Base-by-base conservation (phyloP, 1,140 invertebrate species). In the Vollenhovia emeryi region DNA sequence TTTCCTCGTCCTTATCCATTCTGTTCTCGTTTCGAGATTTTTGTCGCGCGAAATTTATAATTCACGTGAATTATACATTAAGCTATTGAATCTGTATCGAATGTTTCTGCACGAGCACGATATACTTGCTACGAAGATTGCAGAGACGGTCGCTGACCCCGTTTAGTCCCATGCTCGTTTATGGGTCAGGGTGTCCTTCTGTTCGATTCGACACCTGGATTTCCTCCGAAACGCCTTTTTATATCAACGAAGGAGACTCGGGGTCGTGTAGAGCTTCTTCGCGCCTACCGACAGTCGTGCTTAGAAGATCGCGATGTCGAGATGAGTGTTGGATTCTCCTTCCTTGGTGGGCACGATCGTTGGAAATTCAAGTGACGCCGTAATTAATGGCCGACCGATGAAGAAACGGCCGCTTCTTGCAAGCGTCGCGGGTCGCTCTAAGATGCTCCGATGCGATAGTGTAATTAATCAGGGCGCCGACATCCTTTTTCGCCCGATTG, bases 31-130 rank as follows among this genome's bases (percentile, higher is more conserved):
- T 64, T 74, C 33, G 57, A 52, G 60, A n/a, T 50, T 71, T 55
- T 68, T 52, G n/a, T n/a, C n/a, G n/a, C 52, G 11, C 27, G 9
- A 36, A 24, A n/a, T 36, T 74, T 85, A 68, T 89, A n/a, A n/a
- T 69, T 85, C 86, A 83, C 84, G 89, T 88, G 92, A 94, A 93
- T 94, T 93, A 93, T 94, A 93, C 93, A 93, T 94, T 92, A 93
- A 93, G 92, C 91, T 94, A 93, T 94, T 94, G 92, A 93, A 93
- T 90, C 86, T 91, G 88, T 90, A 90, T 90, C 86, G 84, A 60
- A 62, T 50, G 55, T 87, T 92, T 92, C 90, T 93, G 74, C 83
- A 11, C 21, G 9, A 66, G 30, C 27, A n/a, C 50, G 48, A 18
- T 48, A 33, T 50, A 48, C 69, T 82, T 86, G 55, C 33, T 59